Percentiles rank a stretch among this genome's conserved stretches.
Conservation (phyloP, 2,113 vertebrate species). For the Aythya baeri region DNA sequence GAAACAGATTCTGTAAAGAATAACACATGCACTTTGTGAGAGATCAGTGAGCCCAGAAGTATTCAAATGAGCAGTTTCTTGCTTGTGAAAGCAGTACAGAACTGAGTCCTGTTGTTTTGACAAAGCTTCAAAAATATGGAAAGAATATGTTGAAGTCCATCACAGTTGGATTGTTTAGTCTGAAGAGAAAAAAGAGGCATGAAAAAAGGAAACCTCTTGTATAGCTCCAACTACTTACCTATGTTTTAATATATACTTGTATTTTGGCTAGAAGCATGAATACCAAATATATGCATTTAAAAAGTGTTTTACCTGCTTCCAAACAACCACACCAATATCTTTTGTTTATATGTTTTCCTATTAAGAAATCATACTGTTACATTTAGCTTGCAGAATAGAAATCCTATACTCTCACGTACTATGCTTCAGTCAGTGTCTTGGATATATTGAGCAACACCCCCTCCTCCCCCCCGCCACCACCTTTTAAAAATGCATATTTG, state of each 20-base stretch:
- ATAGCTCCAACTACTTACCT: not conserved
- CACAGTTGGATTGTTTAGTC: not conserved
- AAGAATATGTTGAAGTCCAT: not conserved
- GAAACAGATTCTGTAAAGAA: not conserved
- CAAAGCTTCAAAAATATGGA: not conserved
- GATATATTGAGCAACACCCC: not conserved
- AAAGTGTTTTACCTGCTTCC: not conserved
- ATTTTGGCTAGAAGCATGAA: not conserved
- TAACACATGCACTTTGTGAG: not conserved
- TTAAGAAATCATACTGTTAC: not conserved
- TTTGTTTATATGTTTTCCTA: not conserved
- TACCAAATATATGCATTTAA: fast-evolving
- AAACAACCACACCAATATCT: not conserved
- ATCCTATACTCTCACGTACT: not conserved
- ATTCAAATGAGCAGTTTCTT: not conserved
- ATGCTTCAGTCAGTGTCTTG: not conserved
- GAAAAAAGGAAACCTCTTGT: not conserved
- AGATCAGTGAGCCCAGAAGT: not conserved
- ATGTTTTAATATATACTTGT: not conserved
- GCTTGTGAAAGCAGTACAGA: not conserved
- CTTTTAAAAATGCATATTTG: not conserved
- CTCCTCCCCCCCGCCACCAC: fast-evolving
- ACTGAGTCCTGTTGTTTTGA: not conserved
- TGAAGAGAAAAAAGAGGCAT: not conserved
- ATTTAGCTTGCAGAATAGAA: not conserved